Conservation (phyloP, 1,140 invertebrate genomes). For the Onthophagus taurus region DNA sequence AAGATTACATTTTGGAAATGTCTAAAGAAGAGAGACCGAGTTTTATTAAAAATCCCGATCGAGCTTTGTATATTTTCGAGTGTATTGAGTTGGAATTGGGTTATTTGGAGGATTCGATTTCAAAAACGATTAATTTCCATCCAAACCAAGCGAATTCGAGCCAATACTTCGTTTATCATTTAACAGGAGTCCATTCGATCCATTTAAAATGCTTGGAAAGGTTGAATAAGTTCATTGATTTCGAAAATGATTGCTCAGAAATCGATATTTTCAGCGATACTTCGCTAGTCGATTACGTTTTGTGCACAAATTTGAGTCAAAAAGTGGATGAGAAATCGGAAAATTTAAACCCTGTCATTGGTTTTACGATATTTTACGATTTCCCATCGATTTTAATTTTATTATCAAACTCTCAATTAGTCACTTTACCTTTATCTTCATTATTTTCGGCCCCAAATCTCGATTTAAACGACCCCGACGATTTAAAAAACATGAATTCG, state of each 20-base stretch:
- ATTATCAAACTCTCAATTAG: constrained; percentile 49
- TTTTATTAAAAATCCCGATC: constrained; percentile 7
- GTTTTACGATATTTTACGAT: constrained; percentile 52
- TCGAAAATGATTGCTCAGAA: constrained; percentile 1
- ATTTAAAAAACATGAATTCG: constrained; percentile 18
- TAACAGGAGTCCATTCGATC: constrained; percentile 73
- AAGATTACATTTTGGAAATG: not conserved
- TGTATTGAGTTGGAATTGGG: constrained; percentile 63
- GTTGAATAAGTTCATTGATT: constrained; percentile 44
- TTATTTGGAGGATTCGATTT: constrained; percentile 44
- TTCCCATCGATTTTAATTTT: constrained; percentile 51
- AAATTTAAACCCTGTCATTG: constrained; percentile 47
- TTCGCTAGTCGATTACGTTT: constrained; percentile 53
- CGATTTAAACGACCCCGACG: constrained; percentile 15
- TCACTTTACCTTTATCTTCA: constrained; percentile 40
- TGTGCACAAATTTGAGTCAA: constrained; percentile 53
- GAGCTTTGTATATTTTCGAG: constrained; percentile 43
- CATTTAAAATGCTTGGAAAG: constrained; percentile 63
- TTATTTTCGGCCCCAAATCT: constrained; percentile 29
- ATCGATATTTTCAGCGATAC: constrained; percentile 38
- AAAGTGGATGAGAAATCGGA: too few species aligned
- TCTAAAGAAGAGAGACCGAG: constrained; percentile 1
- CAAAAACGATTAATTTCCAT: constrained; percentile 42
- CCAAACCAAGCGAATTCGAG: constrained; percentile 47
- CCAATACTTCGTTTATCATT: constrained; percentile 75